Conservation (phyloP, 2,888 invertebrate species). For the Torymus aiolomorphi region DNA sequence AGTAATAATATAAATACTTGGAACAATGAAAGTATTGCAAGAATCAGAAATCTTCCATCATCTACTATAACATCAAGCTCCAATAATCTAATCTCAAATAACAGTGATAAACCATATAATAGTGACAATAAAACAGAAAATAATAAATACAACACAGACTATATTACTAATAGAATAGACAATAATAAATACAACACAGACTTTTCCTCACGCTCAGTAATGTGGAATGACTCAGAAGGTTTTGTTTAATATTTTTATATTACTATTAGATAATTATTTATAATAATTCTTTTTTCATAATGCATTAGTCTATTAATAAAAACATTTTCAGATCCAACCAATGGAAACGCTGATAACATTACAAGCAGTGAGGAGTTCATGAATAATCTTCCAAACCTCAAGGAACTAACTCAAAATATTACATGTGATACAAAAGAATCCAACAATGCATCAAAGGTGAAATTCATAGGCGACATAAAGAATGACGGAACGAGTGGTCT, state of each 20-base stretch:
- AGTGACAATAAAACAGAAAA: neutral
- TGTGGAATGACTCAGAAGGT: conserved; percentile 37
- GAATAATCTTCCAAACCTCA: neutral
- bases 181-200: neutral
- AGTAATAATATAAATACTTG: neutral
- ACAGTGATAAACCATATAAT: neutral
- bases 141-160: too few species aligned
- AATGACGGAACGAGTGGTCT: conserved; percentile 85
- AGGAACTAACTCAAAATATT: neutral
- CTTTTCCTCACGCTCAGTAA: neutral
- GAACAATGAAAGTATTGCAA: neutral
- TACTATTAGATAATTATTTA: neutral
- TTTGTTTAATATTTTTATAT: neutral
- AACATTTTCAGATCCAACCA: too few species aligned
- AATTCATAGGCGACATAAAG: conserved; percentile 78
- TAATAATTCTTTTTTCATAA: neutral
- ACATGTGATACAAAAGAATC: neutral
- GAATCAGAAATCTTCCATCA: neutral
- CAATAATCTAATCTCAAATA: neutral
- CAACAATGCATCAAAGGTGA: neutral
- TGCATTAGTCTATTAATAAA: too few species aligned
- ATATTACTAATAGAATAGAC: too few species aligned
- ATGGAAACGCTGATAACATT: too few species aligned
- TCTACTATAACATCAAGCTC: conserved; percentile 1
- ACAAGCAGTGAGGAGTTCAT: neutral